Base-by-base conservation (phyloP, 2,888 invertebrate genomes). In the Cosmia pyralina region DNA sequence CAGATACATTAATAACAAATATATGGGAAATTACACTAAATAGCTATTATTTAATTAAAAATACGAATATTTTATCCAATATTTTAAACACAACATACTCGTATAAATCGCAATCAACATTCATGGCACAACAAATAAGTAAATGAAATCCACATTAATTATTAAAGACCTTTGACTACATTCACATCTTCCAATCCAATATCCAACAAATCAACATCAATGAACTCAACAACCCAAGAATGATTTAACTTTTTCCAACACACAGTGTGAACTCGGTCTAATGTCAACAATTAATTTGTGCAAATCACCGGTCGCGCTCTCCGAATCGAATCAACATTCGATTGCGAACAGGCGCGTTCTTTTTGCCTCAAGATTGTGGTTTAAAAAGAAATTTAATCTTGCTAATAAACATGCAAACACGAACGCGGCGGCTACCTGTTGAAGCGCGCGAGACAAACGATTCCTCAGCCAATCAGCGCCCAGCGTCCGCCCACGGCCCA, bases 351-450 rank as follows among this genome's bases (percentile, higher is more conserved):
- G 88, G 79, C 88, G 90, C 92, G 90, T 90, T 92, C 91, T 90
- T 90, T 90, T 91, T 89, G 86, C 88, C 86, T 90, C 91, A 89
- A 93, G 93, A 93, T 93, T 92, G 93, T 91, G 93, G 93, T 89
- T 92, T 90, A 93, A 95, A 95, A 95, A 94, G 91, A 93, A 94
- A 95, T 94, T 94, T 94, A 94, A 96, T 96, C 95, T 93, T 88
- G 91, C 95, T 96, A 95, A 96, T 96, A 96, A 95, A 95, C 95
- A 96, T 94, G 95, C 95, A 95, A 95, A 95, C 94, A 96, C 93
- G 93, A 93, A 93, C 93, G 91, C 92, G 90, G 87, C 89, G 91
- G 92, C 92, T 94, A 96, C 96, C 97, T 97, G 93, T 97, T 97
- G 91, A 94, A 72, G 94, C 95, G 92, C 92, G 88, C 92, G 94